phyloP scores from a whole-genome alignment of 2,888 invertebrate genomes.

The Xanthorhoe spadicearia region DNA sequence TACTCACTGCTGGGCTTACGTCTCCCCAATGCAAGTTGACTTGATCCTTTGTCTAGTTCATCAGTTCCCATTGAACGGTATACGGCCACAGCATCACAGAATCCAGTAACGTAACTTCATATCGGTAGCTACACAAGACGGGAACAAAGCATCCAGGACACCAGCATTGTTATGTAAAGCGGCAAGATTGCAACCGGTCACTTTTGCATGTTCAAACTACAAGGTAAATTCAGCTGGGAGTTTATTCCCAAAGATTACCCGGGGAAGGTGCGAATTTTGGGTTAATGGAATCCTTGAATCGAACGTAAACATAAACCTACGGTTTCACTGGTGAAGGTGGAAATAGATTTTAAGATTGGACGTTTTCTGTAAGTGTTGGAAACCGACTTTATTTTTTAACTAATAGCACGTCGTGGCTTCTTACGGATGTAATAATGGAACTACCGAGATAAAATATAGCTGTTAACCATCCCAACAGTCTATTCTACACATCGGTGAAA shows the following conservation, averaged over 20 bases:
- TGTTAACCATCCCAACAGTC: too few relatives aligned
- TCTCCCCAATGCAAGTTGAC: too few relatives aligned
- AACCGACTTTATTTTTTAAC: too few relatives aligned
- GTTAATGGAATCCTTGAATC: background rate
- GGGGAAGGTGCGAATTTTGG: background rate
- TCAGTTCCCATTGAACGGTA: background rate
- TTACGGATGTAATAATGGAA: too few relatives aligned
- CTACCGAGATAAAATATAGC: too few relatives aligned
- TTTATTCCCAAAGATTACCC: constrained; percentile 14
- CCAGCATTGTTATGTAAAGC: constrained; percentile 45
- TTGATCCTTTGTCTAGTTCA: too few relatives aligned
- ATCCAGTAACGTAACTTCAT: constrained; percentile 8
- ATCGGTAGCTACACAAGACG: constrained; percentile 23
- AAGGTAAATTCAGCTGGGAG: constrained; percentile 23
- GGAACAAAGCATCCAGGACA: constrained; percentile 25
- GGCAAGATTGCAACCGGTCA: constrained; percentile 43
- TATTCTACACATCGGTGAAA: too few relatives aligned
- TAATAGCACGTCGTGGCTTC: too few relatives aligned
- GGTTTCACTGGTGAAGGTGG: background rate
- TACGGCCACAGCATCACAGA: background rate
- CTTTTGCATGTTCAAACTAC: constrained; percentile 32
- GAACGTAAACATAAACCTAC: background rate
- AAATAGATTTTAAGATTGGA: too few relatives aligned
- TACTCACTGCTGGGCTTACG: too few relatives aligned
- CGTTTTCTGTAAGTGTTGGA: too few relatives aligned